Base-by-base conservation (phyloP, 2,797 vertebrate genomes). In the Salarias fasciatus region DNA sequence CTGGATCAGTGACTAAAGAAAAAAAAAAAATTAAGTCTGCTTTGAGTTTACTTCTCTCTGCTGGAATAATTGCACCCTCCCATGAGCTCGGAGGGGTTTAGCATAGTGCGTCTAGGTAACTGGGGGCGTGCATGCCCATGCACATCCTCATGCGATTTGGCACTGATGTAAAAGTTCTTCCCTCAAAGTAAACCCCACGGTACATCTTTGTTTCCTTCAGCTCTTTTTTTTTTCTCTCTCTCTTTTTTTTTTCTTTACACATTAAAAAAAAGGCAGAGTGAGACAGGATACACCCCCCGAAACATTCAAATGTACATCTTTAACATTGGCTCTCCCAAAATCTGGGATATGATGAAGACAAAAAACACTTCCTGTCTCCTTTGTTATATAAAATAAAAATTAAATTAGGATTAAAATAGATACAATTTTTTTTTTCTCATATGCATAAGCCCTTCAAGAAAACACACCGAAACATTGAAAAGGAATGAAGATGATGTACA, bases 391-490 rank as follows among this genome's bases (percentile, higher is more conserved):
- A 86, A 86, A 83, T 62, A 42, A 82, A 78, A 78, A 73, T 82
- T 81, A 85, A 86, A 87, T 88, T 77, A 85, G 75, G 63, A 85
- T 85, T 74, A 80, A 80, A 80, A 82, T 75, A 82, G 69, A 79
- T 75, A 75, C 0, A 33, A 63, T 68, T 63, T 71, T 79, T 82
- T n/a, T 78, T 83, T 72, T 74, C 55, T 62, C 46, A 75, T 84
- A 85, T 83, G 85, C 82, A 75, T 83, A 90, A 94, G 92, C 92
- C 92, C 93, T 94, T 93, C 90, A 88, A 89, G 85, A 88, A 91
- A 86, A 85, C 72, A 83, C 77, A 88, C 80, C 75, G 30, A 81
- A 60, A 86, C 69, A 72, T 75, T 72, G 66, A 57, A 75, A 54
- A 74, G 63, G 72, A 24, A 78, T 66, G 68, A 79, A 69, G 68